A percentile compares a stretch with the other conserved stretches of the same genome.
Evolutionary conservation across 2,797 vertebrate genomes (phyloP).

Genomic region (Pelobates cultripes): DNA sequence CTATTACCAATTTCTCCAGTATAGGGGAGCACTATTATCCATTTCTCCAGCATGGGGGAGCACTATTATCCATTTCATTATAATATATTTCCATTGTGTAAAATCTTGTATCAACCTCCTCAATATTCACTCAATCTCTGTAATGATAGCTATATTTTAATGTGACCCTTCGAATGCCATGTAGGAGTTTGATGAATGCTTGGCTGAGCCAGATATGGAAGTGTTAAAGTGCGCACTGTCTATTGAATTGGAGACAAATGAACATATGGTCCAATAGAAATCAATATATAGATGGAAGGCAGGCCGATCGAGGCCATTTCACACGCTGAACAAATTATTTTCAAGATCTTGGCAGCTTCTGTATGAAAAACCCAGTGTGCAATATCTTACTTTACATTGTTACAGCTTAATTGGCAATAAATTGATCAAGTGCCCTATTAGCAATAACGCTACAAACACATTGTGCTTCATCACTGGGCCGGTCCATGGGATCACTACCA

Average conservation of each 20-base stretch:
- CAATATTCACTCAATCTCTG: no score
- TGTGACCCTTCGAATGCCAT: no score
- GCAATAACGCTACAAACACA: neutral
- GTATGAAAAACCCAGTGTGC: slow-evolving; percentile 3
- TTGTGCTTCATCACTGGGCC: no score
- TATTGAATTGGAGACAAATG: slow-evolving; percentile 1
- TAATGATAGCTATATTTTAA: no score
- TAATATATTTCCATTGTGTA: no score
- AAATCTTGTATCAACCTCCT: no score
- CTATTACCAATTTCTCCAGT: no score
- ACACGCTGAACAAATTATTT: slow-evolving; percentile 11
- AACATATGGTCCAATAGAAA: slow-evolving; percentile 28
- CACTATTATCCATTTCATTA: no score
- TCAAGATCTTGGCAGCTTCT: neutral
- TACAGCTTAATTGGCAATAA: slow-evolving; percentile 42
- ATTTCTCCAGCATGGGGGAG: no score
- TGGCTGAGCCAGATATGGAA: neutral
- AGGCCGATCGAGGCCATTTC: slow-evolving; percentile 1
- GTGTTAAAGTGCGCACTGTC: neutral
- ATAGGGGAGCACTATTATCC: no score
- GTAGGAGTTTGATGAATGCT: neutral
- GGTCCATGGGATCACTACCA: no score
- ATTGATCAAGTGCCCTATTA: slow-evolving; percentile 7
- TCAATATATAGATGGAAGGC: slow-evolving; percentile 3
- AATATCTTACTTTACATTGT: slow-evolving; percentile 28